These are phyloP conservation scores for Alcedo atthis DNA, from an alignment of 2,797 vertebrate genomes.

Conservation along the genomic window DNA sequence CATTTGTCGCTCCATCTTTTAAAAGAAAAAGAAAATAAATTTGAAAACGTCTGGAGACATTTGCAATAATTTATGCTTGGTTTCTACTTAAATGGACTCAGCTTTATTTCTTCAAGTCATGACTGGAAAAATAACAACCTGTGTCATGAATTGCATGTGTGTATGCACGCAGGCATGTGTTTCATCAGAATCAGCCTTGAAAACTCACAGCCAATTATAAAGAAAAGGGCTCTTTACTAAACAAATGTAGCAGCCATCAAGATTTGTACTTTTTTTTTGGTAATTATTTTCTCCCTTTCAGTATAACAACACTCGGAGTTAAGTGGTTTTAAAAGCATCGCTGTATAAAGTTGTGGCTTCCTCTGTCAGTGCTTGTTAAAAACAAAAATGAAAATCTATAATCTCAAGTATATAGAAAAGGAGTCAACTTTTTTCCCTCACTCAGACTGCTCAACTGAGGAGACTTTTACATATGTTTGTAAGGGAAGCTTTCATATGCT, in stretches of 20 bases:
- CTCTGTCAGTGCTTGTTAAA: conserved; percentile 10
- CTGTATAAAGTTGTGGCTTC: conserved; percentile 61
- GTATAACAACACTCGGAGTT: conserved; percentile 66
- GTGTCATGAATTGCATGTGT: conserved; percentile 11
- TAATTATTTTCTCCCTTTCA: conserved; percentile 62
- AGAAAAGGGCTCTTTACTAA: conserved; percentile 43
- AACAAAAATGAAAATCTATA: conserved; percentile 59
- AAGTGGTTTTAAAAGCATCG: conserved; percentile 68
- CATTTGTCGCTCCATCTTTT: conserved; percentile 98
- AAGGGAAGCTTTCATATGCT: conserved; percentile 12
- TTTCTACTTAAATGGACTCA: conserved; percentile 40
- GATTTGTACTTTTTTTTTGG: not conserved
- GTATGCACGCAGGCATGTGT: not conserved
- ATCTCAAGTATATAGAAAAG: not conserved
- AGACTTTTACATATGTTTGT: conserved; percentile 4
- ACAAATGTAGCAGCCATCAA: conserved; percentile 52
- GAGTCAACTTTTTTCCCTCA: not conserved
- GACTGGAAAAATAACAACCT: conserved; percentile 36
- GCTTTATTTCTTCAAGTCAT: conserved; percentile 48
- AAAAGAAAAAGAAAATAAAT: conserved; percentile 12
- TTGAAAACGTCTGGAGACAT: conserved; percentile 18
- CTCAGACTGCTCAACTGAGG: not conserved
- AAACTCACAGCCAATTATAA: conserved; percentile 52
- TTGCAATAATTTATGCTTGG: not conserved
- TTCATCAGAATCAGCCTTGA: conserved; percentile 46